Conservation (phyloP, 2,888 invertebrate species). For the Hoplodrina ambigua region DNA sequence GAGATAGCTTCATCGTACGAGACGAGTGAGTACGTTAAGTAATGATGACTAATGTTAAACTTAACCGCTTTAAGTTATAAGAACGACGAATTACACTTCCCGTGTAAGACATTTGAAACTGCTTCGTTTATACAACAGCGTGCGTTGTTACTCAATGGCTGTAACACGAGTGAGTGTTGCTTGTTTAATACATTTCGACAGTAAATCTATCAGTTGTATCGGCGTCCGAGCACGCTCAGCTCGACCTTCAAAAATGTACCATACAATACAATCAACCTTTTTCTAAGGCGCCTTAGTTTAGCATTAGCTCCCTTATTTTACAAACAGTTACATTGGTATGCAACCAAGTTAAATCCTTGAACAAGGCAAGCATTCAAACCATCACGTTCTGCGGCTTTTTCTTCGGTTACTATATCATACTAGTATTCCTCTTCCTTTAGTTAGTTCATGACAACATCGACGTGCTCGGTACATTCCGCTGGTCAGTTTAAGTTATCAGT, state of each 20-base stretch:
- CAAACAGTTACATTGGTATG: constrained; percentile 24
- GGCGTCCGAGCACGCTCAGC: constrained; percentile 50
- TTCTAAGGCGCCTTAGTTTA: constrained; percentile 44
- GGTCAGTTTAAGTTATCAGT: constrained; percentile 36
- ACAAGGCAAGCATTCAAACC: constrained; percentile 27
- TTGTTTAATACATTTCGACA: constrained; percentile 54
- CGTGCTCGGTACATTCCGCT: background rate
- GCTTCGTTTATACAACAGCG: constrained; percentile 26
- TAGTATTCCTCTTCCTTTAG: background rate
- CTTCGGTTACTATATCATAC: background rate
- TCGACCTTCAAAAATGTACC: constrained; percentile 50
- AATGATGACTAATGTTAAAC: constrained; percentile 3
- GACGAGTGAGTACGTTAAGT: background rate
- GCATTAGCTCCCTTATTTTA: constrained; percentile 50
- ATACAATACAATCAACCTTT: constrained; percentile 58
- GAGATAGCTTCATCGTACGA: background rate
- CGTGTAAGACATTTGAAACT: constrained; percentile 38
- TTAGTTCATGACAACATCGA: background rate
- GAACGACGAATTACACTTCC: constrained; percentile 6
- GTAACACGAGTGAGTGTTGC: constrained; percentile 51
- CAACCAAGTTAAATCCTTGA: constrained; percentile 37
- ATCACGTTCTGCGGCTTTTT: constrained; percentile 1
- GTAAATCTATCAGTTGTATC: constrained; percentile 63
- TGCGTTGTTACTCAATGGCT: constrained; percentile 42
- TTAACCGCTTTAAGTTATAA: constrained; percentile 20